These are phyloP conservation scores for Formica aserva DNA, from an alignment of 2,888 invertebrate species.

Conservation along the genomic window DNA sequence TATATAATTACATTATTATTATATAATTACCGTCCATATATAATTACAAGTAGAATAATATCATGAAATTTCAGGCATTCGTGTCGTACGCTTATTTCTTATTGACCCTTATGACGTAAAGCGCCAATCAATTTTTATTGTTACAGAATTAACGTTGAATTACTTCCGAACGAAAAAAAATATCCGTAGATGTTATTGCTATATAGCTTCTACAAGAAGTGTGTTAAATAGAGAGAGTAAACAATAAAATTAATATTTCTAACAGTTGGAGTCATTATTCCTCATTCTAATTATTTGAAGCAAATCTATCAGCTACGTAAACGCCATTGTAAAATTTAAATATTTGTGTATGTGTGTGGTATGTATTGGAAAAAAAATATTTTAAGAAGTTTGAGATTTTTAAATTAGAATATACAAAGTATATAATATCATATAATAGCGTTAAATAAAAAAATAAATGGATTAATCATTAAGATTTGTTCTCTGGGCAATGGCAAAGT, in stretches of 20 bases:
- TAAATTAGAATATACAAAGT: not conserved
- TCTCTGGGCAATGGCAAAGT: not conserved
- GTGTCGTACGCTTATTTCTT: not conserved
- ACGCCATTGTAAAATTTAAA: not conserved
- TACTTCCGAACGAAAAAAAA: not conserved
- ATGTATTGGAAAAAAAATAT: not conserved
- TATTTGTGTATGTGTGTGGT: not conserved
- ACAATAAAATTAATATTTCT: not conserved
- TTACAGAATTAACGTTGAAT: constrained; percentile 16
- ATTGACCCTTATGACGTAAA: not conserved
- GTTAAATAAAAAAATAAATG: not conserved
- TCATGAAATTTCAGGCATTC: not conserved
- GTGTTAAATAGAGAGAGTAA: not conserved
- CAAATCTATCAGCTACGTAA: not conserved
- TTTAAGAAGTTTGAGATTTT: not conserved
- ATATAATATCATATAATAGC: not conserved
- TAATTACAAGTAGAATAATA: constrained; percentile 4
- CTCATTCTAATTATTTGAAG: not conserved
- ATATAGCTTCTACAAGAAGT: not conserved
- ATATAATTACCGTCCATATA: not conserved
- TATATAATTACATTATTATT: not conserved
- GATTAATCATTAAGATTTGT: constrained; percentile 9
- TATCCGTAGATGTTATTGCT: not conserved
- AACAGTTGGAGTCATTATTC: not conserved
- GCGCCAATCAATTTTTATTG: constrained; percentile 12